Evolutionary conservation across 2,888 invertebrate species (phyloP).

Genomic region (Julus scanicus): DNA sequence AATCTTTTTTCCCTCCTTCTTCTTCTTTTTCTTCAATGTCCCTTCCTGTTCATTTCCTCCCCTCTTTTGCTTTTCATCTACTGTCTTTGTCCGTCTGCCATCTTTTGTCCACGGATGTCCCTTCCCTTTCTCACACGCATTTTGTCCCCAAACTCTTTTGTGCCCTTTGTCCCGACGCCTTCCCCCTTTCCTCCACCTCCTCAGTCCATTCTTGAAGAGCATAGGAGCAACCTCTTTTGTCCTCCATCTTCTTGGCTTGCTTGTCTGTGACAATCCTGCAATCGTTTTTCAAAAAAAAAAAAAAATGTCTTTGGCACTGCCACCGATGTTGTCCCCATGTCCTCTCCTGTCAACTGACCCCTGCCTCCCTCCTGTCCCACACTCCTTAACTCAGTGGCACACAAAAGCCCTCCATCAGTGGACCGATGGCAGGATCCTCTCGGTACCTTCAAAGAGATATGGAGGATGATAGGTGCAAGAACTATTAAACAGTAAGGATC

Average conservation of each 20-base stretch:
- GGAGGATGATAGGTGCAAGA: not conserved
- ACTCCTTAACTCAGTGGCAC: slow-evolving; percentile 24
- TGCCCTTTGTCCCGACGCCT: not conserved
- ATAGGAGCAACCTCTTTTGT: slow-evolving; percentile 6
- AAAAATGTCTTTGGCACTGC: not conserved
- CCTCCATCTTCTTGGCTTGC: slow-evolving; percentile 25
- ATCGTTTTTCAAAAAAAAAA: not conserved
- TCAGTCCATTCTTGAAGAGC: slow-evolving; percentile 1
- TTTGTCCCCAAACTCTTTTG: not conserved
- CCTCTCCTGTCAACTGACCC: slow-evolving; percentile 36
- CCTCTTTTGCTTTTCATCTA: not conserved
- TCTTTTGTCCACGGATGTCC: slow-evolving; percentile 20
- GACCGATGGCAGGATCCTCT: not conserved
- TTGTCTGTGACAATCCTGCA: not conserved
- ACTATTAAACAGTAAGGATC: slow-evolving; percentile 19
- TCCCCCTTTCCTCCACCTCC: not conserved
- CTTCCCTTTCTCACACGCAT: not conserved
- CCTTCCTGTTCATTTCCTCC: slow-evolving; percentile 6
- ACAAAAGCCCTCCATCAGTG: not conserved
- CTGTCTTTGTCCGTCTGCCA: slow-evolving; percentile 25
- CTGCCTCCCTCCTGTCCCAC: not conserved
- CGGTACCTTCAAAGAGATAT: not conserved
- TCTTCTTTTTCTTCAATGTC: not conserved
- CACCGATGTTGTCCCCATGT: slow-evolving; percentile 12
- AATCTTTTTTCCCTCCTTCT: not conserved